Evolutionary conservation across 2,797 vertebrate species (phyloP).

Genomic region (Takifugu ocellatus): DNA sequence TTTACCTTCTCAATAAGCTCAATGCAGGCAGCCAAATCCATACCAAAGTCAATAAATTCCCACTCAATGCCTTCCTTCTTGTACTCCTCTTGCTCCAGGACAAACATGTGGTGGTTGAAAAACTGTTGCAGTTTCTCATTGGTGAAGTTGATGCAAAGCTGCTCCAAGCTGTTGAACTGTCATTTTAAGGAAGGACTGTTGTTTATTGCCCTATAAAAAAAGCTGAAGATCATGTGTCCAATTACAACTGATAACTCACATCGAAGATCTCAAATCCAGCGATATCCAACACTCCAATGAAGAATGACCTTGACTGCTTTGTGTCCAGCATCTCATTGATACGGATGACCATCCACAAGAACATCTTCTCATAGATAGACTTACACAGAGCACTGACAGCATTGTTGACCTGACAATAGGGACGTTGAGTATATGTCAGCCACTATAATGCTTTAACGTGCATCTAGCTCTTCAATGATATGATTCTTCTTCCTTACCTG

Average conservation of each 20-base stretch:
- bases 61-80: conserved; percentile 75
- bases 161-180: conserved; percentile 70
- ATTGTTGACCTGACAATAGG: conserved; percentile 76
- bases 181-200: background rate
- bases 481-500: conserved; percentile 68
- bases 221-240: background rate
- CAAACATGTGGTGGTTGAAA: conserved; percentile 80
- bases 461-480: background rate
- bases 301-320: conserved; percentile 75
- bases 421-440: background rate
- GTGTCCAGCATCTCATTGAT: conserved; percentile 86
- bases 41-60: conserved; percentile 78
- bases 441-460: background rate
- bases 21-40: conserved; percentile 83
- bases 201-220: background rate
- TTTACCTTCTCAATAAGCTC: conserved; percentile 86
- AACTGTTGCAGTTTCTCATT: conserved; percentile 82
- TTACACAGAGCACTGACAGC: conserved; percentile 80
- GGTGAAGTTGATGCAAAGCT: conserved; percentile 80
- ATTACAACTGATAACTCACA: conserved; percentile 59
- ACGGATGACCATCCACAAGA: conserved; percentile 85
- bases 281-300: conserved; percentile 85
- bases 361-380: conserved; percentile 86
- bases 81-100: conserved; percentile 80
- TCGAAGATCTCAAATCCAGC: conserved; percentile 89